Evolutionary conservation across 2,797 vertebrate species (phyloP), one percentile per base, ranked within the genome.

Genomic region (Bradypodion ventrale): DNA sequence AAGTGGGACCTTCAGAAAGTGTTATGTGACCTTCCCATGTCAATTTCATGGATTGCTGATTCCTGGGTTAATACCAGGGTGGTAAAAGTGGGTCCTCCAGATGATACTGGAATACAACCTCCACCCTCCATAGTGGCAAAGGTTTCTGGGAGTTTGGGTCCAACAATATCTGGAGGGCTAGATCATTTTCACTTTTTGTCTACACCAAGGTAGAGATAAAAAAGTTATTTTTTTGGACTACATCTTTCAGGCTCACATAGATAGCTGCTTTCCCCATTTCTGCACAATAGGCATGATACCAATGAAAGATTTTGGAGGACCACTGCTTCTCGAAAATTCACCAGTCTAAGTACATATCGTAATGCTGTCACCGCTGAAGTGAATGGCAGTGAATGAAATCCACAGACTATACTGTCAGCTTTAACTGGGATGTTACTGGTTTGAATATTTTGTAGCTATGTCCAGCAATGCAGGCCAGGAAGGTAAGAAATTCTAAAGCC

Each of bases 401-500:
- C 0, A 29, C 16, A 52, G 2, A 56, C 0, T 44, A 75, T 56
- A 65, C 6, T 21, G 0, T 0, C 25, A 46, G 60, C 23, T 77
- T 59, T 73, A 81, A 52, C 27, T 65, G 60, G 27, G 32, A 9
- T 7, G 35, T 85, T 88, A 88, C 82, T 16, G 6, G 1, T 85
- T 74, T 79, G 37, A 49, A 21, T 85, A 83, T 74, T 65, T 23
- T 73, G 68, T 29, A 9, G 23, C 8, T 82, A 77, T 63, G 56
- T 52, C 32, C 90, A 68, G 13, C 77, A 92, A 74, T 87, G 86
- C 59, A 84, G 21, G 78, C 49, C 88, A 90, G 83, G 73, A 90
- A 84, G 84, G 88, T 91, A 90, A 88, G 0, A 0, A 49, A 86
- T 90, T 90, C 88, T 84, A 90, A 91, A 86, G 16, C 35, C 27